A percentile compares a stretch with the other conserved stretches of the same genome.
Conservation (phyloP, 2,797 vertebrate genomes). For the Petrocephalus schoutedeni region DNA sequence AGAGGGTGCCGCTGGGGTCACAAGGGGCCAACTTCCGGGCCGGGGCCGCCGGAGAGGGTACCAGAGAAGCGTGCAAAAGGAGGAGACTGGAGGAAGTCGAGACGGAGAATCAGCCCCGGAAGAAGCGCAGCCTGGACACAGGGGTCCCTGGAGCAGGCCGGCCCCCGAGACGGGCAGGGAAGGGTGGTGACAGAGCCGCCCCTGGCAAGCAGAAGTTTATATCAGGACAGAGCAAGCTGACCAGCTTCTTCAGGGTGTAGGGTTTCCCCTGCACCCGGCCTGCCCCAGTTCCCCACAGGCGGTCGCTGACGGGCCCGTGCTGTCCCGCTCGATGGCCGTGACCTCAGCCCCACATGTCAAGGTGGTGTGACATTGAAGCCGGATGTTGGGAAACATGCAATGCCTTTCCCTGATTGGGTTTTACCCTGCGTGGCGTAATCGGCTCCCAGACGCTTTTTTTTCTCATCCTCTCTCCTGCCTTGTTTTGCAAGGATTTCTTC, state of each 20-base stretch:
- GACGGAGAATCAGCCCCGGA: slow-evolving; percentile 65
- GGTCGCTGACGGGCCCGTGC: neutral
- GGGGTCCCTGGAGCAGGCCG: slow-evolving; percentile 41
- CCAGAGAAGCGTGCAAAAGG: slow-evolving; percentile 67
- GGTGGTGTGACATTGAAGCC: neutral
- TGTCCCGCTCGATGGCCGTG: neutral
- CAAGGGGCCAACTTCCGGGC: slow-evolving; percentile 65
- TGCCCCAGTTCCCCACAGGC: neutral
- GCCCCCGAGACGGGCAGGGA: slow-evolving; percentile 44
- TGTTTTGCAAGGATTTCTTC: neutral
- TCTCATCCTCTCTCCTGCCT: neutral
- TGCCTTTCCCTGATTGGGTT: neutral
- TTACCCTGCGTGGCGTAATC: neutral
- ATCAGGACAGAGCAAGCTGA: slow-evolving; percentile 80
- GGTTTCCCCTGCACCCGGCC: neutral
- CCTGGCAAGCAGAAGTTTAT: slow-evolving; percentile 70
- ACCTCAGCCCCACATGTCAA: neutral
- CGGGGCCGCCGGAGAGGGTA: slow-evolving; percentile 51
- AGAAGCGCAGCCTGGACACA: slow-evolving; percentile 60
- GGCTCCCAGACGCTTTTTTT: neutral
- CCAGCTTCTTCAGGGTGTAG: slow-evolving; percentile 80
- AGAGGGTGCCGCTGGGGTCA: slow-evolving; percentile 53
- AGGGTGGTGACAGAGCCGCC: slow-evolving; percentile 53
- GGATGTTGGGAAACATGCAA: neutral
- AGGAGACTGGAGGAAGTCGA: slow-evolving; percentile 69